Evolutionary conservation across 2,797 vertebrate species (phyloP), one percentile per base, ranked within the genome.

Genomic region (Anguilla pacifica): DNA sequence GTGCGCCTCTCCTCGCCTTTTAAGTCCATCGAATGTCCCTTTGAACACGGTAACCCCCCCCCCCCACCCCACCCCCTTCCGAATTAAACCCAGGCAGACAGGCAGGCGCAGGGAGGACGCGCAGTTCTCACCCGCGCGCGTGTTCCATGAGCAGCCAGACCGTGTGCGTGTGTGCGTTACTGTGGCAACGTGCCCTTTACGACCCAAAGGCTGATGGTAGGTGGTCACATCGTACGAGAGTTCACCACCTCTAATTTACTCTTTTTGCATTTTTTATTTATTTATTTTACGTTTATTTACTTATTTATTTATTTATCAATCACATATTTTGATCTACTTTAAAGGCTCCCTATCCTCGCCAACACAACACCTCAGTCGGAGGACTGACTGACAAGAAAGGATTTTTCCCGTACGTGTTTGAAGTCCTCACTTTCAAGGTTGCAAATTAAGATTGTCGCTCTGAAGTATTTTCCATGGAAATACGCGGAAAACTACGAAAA

Each of bases 1-100:
- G 91, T 91, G 89, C 91, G 91, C 88, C 91, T 90, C 89, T 46
- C 83, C 87, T 88, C 85, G 90, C 92, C 90, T 95, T 67, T 94
- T 93, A 92, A 93, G 94, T 95, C 94, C 92, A 94, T 93, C 91
- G 91, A 90, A 90, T 90, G 92, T 92, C 90, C 84, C 92, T 92
- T 88, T 92, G 93, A 95, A 95, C 95, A 92, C 94, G 93, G 91
- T 93, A 90, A 89, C 89, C 89, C 87, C 31, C 79, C 67, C 25
- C 64, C 88, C 89, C 55, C 2, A 6, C 67, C 67, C 17, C 59
- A 3, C 6, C 64, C 25, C 64, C 39, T 39, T 39, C 39, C 7
- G 61, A 1, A 64, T 64, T 22, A 64, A 22, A 64, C 5, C 61
- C 19, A 25, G 61, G 19, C 25, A 1, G 61, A 25, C 61, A n/a